Conservation (phyloP, 1,140 invertebrate species). For the Oncopodura yosiiana region DNA sequence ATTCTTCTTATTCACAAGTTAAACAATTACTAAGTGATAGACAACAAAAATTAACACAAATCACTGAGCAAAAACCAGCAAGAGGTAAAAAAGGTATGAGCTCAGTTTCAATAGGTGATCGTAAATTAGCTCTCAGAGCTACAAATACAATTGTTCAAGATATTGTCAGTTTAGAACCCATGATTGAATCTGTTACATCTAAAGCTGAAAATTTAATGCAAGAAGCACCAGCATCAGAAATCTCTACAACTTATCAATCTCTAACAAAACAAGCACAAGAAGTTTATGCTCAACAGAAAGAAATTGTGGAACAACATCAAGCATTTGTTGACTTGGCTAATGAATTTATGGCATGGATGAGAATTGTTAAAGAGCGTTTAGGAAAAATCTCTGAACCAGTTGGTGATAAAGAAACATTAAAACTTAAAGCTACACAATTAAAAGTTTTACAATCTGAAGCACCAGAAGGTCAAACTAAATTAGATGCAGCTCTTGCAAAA, state of each 20-base stretch:
- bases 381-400: conserved; percentile 87
- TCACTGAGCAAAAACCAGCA: conserved; percentile 57
- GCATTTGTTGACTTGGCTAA: conserved; percentile 80
- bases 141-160: conserved; percentile 89
- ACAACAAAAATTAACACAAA: conserved; percentile 86
- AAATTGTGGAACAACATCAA: conserved; percentile 78
- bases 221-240: conserved; percentile 69
- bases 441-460: conserved; percentile 72
- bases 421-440: conserved; percentile 70
- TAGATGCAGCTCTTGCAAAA: conserved; percentile 67
- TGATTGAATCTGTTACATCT: conserved; percentile 84
- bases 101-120: conserved; percentile 66
- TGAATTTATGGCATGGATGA: conserved; percentile 84
- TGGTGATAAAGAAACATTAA: conserved; percentile 81
- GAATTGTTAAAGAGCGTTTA: conserved; percentile 76
- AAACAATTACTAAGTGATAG: conserved; percentile 92
- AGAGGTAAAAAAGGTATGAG: conserved; percentile 55
- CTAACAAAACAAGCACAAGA: conserved; percentile 79
- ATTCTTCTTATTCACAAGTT: conserved; percentile 77
- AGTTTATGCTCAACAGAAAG: conserved; percentile 78
- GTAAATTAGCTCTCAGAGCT: conserved; percentile 77
- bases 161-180: conserved; percentile 86
- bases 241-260: conserved; percentile 80
- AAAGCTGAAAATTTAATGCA: conserved; percentile 82
- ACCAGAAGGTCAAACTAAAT: conserved; percentile 65